Evolutionary conservation across 1,140 invertebrate genomes (phyloP), one percentile per base, ranked within the genome.

Genomic region (Polypedilum pembai): DNA sequence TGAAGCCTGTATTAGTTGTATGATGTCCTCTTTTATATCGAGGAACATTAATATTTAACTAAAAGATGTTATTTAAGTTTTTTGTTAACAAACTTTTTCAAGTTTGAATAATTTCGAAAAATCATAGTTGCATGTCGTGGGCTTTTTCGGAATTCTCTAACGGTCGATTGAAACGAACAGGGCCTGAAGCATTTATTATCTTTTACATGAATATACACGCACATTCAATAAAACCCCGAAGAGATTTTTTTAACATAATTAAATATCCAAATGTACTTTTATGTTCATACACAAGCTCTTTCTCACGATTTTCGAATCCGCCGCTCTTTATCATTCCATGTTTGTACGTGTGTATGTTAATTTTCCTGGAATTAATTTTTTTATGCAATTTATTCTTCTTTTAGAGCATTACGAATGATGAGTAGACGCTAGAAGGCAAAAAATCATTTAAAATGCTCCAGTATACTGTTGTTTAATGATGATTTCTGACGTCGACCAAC

Each of bases 361-460:
- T 56, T 56, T 56, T 56, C 45, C 45, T 56, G 45, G 45, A 56
- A 56, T 56, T 56, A n/a, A 12, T 56, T 15, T 56, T n/a, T 56
- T 56, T 15, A 56, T 56, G 45, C 45, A 56, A 56, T 56, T 56
- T 56, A 56, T 56, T 56, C 8, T 56, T 56, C 45, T n/a, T 56
- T n/a, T 56, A 56, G 45, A 56, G 45, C 45, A 56, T 56, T 56
- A 56, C 45, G 45, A 56, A 15, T 56, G 45, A 56, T 56, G 45
- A 15, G 45, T 12, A 56, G 45, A 56, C 45, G 45, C 45, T 56
- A 15, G 12, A 15, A 56, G 45, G 10, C 4, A 56, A 56, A 15
- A 56, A 56, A 33, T 33, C 24, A 33, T 33, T 33, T 33, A 33
- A 33, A 33, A 1, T 33, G 24, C 5, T 33, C 24, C 24, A 5